phyloP scores from a whole-genome alignment of 2,888 invertebrate species.

The Sinelater perroti region DNA sequence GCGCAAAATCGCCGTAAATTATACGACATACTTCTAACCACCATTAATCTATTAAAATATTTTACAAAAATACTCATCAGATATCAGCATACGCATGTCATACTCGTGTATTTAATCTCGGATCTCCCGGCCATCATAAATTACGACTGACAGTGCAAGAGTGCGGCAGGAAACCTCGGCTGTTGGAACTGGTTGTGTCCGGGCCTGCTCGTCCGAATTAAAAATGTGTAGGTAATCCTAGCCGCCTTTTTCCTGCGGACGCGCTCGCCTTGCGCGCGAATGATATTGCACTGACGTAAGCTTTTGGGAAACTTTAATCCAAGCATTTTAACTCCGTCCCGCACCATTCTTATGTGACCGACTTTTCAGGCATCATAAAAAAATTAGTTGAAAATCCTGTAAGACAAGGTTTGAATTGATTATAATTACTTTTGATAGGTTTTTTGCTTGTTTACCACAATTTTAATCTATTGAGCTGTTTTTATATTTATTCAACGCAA shows the following conservation, averaged over 20 bases:
- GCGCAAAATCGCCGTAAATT: conserved; percentile 27
- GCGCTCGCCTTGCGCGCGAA: too few relatives aligned
- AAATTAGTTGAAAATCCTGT: too few relatives aligned
- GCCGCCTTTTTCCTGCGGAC: conserved; percentile 1
- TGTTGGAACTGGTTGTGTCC: conserved; percentile 37
- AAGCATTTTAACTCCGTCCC: too few relatives aligned
- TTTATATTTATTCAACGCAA: too few relatives aligned
- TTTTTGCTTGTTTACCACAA: too few relatives aligned
- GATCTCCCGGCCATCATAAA: conserved; percentile 49
- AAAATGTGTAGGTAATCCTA: conserved; percentile 16
- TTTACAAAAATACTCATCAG: conserved; percentile 45
- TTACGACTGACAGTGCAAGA: conserved; percentile 46
- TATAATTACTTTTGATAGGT: too few relatives aligned
- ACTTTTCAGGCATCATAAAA: too few relatives aligned
- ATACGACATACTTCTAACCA: conserved; percentile 34
- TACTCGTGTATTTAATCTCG: conserved; percentile 51
- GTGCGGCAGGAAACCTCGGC: conserved; percentile 43
- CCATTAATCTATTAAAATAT: conserved; percentile 36
- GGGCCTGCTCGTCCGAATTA: conserved; percentile 23
- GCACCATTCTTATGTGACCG: too few relatives aligned
- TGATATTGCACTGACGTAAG: too few relatives aligned
- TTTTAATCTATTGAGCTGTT: too few relatives aligned
- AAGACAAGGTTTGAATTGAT: too few relatives aligned
- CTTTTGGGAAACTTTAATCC: too few relatives aligned
- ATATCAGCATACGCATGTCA: conserved; percentile 49